Base-by-base conservation (phyloP, 2,888 invertebrate species). In the Carpatolechia fugitivella region DNA sequence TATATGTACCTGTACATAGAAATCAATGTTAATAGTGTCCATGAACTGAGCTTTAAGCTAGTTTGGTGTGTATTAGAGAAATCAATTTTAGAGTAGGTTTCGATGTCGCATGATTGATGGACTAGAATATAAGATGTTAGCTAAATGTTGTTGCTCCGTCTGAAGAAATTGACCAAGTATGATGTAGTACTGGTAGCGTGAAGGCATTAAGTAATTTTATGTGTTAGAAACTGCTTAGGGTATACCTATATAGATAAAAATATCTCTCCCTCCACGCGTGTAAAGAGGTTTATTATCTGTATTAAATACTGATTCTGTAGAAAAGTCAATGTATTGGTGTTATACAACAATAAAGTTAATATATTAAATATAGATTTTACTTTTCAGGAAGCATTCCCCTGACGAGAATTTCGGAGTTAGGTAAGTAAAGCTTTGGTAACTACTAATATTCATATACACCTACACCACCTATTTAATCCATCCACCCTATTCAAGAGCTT, bases 381-480 rank as follows among this genome's bases (percentile, higher is more conserved):
- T 68, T 87, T 83, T 51, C 82, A 91, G 91, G 91, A 84, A 91
- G 90, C 82, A 91, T 91, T 81, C 91, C 91, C 56, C 78, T 91
- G 82, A 91, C 90, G 83, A 86, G 91, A 86, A 91, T 90, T 89
- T 91, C 89, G 85, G 91, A 90, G 81, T 86, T 91, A 84, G 91
- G 91, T 91, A 46, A 50, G 50, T 41, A 2, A 11, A 6, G 14
- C 0, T 35, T 35, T n/a, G 11, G n/a, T 35, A 31, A 36, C 13
- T 36, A n/a, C n/a, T 24, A 4, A 24, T 24, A 24, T 24, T 24
- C 24, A n/a, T n/a, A n/a, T n/a, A n/a, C n/a, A n/a, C n/a, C n/a
- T n/a, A n/a, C n/a, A n/a, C n/a, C n/a, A n/a, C n/a, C n/a, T n/a
- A n/a, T n/a, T n/a, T n/a, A n/a, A n/a, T n/a, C n/a, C n/a, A n/a